A percentile compares a stretch with the other conserved stretches of the same genome.
Evolutionary conservation across 2,113 vertebrate species (phyloP).

Genomic region (Cyprinodon tularosa): DNA sequence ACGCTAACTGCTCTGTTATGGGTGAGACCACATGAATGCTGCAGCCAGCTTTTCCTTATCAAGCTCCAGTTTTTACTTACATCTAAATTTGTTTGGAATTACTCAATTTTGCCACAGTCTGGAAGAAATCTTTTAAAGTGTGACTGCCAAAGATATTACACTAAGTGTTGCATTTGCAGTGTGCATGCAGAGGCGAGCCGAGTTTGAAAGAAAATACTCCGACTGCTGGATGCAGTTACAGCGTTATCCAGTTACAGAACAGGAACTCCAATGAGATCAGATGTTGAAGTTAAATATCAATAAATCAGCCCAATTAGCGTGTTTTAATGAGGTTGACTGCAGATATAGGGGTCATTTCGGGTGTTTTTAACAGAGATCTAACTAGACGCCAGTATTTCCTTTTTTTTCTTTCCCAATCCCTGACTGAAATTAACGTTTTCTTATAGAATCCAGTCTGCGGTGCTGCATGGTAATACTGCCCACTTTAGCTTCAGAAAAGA

Average conservation of each 20-base stretch:
- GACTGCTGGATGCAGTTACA: background rate
- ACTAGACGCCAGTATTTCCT: constrained; percentile 15
- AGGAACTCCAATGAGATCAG: constrained; percentile 2
- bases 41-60: constrained; percentile 38
- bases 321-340: background rate
- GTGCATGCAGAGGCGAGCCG: constrained; percentile 24
- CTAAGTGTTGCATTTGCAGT: constrained; percentile 35
- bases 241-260: constrained; percentile 5
- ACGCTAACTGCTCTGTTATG: constrained; percentile 56
- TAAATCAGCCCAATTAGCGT: background rate
- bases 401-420: background rate
- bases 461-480: too few species aligned
- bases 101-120: constrained; percentile 59
- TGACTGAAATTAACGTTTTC: background rate
- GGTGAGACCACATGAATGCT: constrained; percentile 39
- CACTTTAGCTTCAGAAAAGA: too few species aligned
- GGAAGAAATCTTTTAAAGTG: constrained; percentile 47
- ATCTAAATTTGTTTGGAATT: constrained; percentile 62
- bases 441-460: too few species aligned
- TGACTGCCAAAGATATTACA: constrained; percentile 55
- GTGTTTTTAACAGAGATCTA: constrained; percentile 10
- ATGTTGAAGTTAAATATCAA: background rate
- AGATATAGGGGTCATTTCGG: background rate
- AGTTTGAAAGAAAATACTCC: background rate
- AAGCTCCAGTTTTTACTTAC: constrained; percentile 55